phyloP scores from a whole-genome alignment of 2,797 vertebrate genomes.

The Acrossocheilus fasciatus region DNA sequence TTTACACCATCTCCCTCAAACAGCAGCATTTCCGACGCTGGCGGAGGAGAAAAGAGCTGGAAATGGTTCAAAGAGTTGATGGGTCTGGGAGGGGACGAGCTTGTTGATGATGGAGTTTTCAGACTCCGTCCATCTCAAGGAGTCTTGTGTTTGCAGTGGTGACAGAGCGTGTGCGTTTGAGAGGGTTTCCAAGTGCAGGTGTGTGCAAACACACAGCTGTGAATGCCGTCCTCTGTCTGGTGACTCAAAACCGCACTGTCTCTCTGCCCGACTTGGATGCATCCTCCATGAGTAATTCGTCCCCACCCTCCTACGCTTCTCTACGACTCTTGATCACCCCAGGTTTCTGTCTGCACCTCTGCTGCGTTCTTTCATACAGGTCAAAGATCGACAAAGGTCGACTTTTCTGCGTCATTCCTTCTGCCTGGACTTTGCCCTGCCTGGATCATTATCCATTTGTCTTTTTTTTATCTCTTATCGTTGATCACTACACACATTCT shows the following conservation, averaged over 20 bases:
- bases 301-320: constrained; percentile 13
- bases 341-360: constrained; percentile 17
- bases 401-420: constrained; percentile 20
- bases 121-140: constrained; percentile 9
- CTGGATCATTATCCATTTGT: constrained; percentile 40
- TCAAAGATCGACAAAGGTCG: constrained; percentile 3
- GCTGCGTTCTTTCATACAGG: constrained; percentile 15
- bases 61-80: constrained; percentile 46
- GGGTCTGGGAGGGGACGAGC: constrained; percentile 30
- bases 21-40: constrained; percentile 38
- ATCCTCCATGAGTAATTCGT: constrained; percentile 55
- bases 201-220: constrained; percentile 43
- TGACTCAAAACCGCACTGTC: constrained; percentile 57
- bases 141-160: constrained; percentile 38
- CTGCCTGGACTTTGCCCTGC: constrained; percentile 22
- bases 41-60: constrained; percentile 42
- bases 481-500: constrained; percentile 1
- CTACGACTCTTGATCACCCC: constrained; percentile 27
- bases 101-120: constrained; percentile 12
- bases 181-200: constrained; percentile 50
- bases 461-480: constrained; percentile 40
- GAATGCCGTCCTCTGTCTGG: constrained; percentile 51
- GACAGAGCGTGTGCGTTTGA: constrained; percentile 26
- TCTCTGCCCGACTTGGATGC: constrained; percentile 37
- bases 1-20: constrained; percentile 47